phyloP scores from a whole-genome alignment of 2,797 vertebrate genomes.

The Sebastes melanostomus region DNA sequence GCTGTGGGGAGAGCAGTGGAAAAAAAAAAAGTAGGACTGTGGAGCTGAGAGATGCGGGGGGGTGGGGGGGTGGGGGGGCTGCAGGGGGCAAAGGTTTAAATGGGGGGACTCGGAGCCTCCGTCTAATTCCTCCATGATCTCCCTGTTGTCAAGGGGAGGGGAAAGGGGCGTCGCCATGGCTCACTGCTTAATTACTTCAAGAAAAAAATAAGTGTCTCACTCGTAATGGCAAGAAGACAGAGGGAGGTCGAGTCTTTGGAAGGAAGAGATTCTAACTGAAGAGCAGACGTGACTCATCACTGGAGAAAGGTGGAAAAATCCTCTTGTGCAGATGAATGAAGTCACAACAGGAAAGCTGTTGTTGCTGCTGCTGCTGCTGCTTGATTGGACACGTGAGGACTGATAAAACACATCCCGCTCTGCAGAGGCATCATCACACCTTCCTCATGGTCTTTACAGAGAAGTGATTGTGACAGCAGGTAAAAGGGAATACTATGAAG shows the following conservation, averaged over 20 bases:
- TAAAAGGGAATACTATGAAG: neutral
- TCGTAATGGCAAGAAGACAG: slow-evolving; percentile 24
- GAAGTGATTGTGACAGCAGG: neutral
- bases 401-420: neutral
- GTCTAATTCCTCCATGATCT: slow-evolving; percentile 4
- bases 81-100: slow-evolving; percentile 32
- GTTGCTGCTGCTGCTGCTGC: slow-evolving; percentile 5
- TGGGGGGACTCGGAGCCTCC: slow-evolving; percentile 17
- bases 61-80: neutral
- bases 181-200: slow-evolving; percentile 49
- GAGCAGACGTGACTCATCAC: neutral
- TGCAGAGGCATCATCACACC: neutral
- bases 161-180: slow-evolving; percentile 32
- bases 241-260: neutral
- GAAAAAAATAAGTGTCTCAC: slow-evolving; percentile 23
- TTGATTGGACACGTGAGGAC: neutral
- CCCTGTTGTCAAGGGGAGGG: slow-evolving; percentile 40
- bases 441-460: neutral
- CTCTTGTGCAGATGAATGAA: slow-evolving; percentile 5
- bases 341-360: neutral
- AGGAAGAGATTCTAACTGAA: neutral
- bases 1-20: neutral
- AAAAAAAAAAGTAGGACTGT: neutral
- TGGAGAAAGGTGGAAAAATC: neutral
- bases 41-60: neutral